These are phyloP conservation scores for Diplogasteroides magnus DNA, from an alignment of 1,140 invertebrate genomes.

Conservation along the genomic window DNA sequence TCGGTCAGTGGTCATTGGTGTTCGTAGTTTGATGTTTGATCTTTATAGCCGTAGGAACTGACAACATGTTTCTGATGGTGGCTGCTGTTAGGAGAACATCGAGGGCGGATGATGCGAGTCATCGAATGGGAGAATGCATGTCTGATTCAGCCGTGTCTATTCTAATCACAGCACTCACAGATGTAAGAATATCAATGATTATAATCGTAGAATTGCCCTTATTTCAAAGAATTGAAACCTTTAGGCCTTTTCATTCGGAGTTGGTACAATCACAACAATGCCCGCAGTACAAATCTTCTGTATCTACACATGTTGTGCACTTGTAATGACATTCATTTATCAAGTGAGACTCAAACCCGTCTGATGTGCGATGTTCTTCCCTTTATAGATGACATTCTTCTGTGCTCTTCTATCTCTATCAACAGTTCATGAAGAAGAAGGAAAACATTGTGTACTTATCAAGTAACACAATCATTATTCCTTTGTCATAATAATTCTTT, in stretches of 20 bases:
- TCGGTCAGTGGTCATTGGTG: slow-evolving; percentile 38
- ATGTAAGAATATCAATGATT: not conserved
- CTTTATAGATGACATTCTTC: slow-evolving; percentile 49
- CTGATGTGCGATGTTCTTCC: not conserved
- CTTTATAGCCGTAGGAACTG: slow-evolving; percentile 59
- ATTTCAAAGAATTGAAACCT: not conserved
- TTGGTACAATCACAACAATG: slow-evolving; percentile 56
- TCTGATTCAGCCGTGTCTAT: slow-evolving; percentile 59
- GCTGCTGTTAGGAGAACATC: slow-evolving; percentile 54
- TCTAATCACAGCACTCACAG: slow-evolving; percentile 60
- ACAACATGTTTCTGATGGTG: slow-evolving; percentile 62
- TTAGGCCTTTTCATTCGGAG: slow-evolving; percentile 58
- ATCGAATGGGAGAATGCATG: slow-evolving; percentile 55
- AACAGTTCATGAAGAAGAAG: slow-evolving; percentile 42
- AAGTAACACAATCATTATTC: no score
- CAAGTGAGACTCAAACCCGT: slow-evolving; percentile 60
- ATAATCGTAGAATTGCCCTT: not conserved
- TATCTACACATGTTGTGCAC: slow-evolving; percentile 85
- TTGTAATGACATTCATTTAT: slow-evolving; percentile 86
- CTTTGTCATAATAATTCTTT: no score
- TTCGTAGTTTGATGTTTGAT: not conserved
- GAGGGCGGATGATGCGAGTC: slow-evolving; percentile 34
- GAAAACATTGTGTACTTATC: slow-evolving; percentile 46
- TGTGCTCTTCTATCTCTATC: slow-evolving; percentile 40
- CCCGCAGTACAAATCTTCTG: slow-evolving; percentile 82